These are phyloP conservation scores for Rhyacophila evoluta DNA, from an alignment of 2,888 invertebrate species.

Conservation along the genomic window DNA sequence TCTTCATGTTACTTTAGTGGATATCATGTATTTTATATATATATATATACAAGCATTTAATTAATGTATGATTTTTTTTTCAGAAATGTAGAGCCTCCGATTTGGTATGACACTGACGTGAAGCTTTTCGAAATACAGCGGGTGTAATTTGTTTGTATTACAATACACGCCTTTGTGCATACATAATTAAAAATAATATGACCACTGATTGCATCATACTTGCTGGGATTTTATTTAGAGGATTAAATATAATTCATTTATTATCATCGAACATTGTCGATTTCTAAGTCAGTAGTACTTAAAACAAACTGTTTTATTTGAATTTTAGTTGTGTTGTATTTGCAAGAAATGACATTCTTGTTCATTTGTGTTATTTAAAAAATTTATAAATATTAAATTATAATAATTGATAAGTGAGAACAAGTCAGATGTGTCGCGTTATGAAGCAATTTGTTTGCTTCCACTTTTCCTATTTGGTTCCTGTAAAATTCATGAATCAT, in stretches of 20 bases:
- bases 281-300: constrained; percentile 22
- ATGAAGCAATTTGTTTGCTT: too few relatives aligned
- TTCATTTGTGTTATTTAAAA: not conserved
- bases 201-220: not conserved
- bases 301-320: not conserved
- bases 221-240: not conserved
- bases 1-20: too few relatives aligned
- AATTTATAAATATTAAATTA: not conserved
- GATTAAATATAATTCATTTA: not conserved
- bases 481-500: too few relatives aligned
- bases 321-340: not conserved
- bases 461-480: too few relatives aligned
- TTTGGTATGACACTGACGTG: constrained; percentile 99
- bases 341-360: not conserved
- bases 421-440: too few relatives aligned
- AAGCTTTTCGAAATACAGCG: constrained; percentile 98
- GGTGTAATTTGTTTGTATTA: constrained; percentile 70
- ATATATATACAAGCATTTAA: too few relatives aligned
- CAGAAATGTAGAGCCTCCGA: constrained; percentile 97
- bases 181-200: not conserved
- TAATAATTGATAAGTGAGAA: too few relatives aligned
- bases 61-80: too few relatives aligned
- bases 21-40: too few relatives aligned
- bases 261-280: not conserved
- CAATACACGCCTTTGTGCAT: not conserved